Percentiles rank a stretch among this genome's conserved stretches.
These are phyloP conservation scores for Stomatorhinus walkeri DNA, from an alignment of 2,797 vertebrate genomes.

Conservation along the genomic window DNA sequence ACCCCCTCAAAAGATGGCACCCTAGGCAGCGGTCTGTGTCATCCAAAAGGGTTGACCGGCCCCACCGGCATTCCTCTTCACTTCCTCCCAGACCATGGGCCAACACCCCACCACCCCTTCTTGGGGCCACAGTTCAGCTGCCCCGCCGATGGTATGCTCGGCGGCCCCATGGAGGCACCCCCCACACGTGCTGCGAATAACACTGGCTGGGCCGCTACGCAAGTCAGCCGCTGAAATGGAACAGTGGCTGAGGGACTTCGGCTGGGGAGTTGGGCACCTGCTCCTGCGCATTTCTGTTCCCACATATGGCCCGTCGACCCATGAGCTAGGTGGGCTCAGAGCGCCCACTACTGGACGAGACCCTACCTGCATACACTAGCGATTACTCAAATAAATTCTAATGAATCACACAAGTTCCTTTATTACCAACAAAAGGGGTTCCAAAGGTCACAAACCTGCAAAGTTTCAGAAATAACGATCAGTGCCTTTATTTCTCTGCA, in stretches of 20 bases:
- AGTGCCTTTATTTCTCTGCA: neutral
- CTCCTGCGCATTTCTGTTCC: neutral
- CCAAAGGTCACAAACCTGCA: neutral
- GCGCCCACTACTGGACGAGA: neutral
- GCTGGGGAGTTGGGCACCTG: neutral
- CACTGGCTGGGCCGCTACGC: conserved; percentile 22
- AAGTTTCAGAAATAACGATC: neutral
- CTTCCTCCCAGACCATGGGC: neutral
- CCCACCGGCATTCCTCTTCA: neutral
- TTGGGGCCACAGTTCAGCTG: neutral
- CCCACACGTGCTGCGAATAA: neutral
- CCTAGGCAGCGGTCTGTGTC: neutral
- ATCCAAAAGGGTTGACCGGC: neutral
- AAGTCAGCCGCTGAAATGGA: neutral
- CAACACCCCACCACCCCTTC: neutral
- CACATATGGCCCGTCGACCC: neutral
- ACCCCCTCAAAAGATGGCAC: neutral
- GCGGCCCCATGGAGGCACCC: conserved; percentile 10
- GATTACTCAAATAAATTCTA: neutral
- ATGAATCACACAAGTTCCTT: neutral
- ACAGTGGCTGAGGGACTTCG: neutral
- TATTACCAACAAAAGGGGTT: neutral
- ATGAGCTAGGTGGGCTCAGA: neutral
- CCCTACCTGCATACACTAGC: neutral
- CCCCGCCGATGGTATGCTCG: neutral